A percentile compares a stretch with the other conserved stretches of the same genome.
phyloP scores from a whole-genome alignment of 2,113 vertebrate genomes.

The Cacatua alba region DNA sequence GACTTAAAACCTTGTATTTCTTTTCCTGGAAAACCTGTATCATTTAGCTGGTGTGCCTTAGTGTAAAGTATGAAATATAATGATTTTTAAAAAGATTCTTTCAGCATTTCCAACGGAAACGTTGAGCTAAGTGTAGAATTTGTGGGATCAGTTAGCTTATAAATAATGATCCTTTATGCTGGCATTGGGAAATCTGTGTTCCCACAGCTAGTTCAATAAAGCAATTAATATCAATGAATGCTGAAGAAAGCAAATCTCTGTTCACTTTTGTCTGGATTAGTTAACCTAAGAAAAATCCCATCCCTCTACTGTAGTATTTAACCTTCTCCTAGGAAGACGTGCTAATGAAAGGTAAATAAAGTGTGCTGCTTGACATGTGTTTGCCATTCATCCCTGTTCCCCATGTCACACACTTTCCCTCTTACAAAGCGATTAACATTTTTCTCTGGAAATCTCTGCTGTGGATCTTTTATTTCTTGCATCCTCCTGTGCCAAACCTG shows the following conservation, averaged over 20 bases:
- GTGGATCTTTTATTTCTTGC: slow-evolving; percentile 58
- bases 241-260: slow-evolving; percentile 79
- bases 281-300: slow-evolving; percentile 73
- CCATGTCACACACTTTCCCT: slow-evolving; percentile 74
- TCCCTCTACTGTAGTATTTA: slow-evolving; percentile 63
- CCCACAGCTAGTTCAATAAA: slow-evolving; percentile 80
- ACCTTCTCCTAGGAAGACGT: slow-evolving; percentile 72
- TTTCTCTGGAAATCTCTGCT: slow-evolving; percentile 52
- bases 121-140: slow-evolving; percentile 78
- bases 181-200: slow-evolving; percentile 77
- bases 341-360: slow-evolving; percentile 81
- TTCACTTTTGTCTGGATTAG: slow-evolving; percentile 74
- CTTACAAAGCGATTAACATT: slow-evolving; percentile 69
- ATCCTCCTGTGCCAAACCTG: slow-evolving; percentile 72
- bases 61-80: slow-evolving; percentile 61
- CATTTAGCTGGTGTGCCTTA: slow-evolving; percentile 60
- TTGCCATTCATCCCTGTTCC: slow-evolving; percentile 77
- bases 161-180: slow-evolving; percentile 80
- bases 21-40: slow-evolving; percentile 66
- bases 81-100: slow-evolving; percentile 66
- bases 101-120: slow-evolving; percentile 75
- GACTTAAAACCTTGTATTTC: slow-evolving; percentile 36
- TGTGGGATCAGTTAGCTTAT: slow-evolving; percentile 81
- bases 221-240: slow-evolving; percentile 83
- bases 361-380: slow-evolving; percentile 78